A percentile compares a stretch with the other conserved stretches of the same genome.
Conservation (phyloP, 2,113 vertebrate species). For the Ptychochromis oligacanthus region DNA sequence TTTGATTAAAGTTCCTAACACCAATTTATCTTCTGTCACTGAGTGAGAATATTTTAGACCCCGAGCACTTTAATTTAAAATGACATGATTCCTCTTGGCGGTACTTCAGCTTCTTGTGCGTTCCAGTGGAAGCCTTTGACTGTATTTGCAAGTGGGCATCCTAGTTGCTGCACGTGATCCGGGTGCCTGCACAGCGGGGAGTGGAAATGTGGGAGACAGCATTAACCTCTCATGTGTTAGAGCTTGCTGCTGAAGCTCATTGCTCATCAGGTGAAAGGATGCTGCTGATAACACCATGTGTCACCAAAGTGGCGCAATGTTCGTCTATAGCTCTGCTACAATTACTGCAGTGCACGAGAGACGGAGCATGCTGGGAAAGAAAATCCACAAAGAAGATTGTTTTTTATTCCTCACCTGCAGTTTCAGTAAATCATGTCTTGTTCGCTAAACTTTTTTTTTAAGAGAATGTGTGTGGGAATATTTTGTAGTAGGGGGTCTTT, state of each 20-base stretch:
- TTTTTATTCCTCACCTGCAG: background rate
- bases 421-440: background rate
- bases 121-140: slow-evolving; percentile 10
- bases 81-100: background rate
- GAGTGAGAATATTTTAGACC: slow-evolving; percentile 5
- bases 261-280: slow-evolving; percentile 31
- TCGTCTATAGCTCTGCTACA: background rate
- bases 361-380: background rate
- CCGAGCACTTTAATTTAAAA: slow-evolving; percentile 22
- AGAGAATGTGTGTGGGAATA: slow-evolving; percentile 10
- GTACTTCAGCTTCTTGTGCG: background rate
- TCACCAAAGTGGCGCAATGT: background rate
- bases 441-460: background rate
- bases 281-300: background rate
- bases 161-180: slow-evolving; percentile 16
- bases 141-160: background rate
- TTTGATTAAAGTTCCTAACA: background rate
- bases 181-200: slow-evolving; percentile 5
- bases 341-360: background rate
- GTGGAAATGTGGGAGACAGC: background rate
- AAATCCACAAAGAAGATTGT: background rate
- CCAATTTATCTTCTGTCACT: background rate
- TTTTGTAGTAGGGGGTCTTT: background rate
- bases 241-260: slow-evolving; percentile 16
- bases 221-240: slow-evolving; percentile 21